phyloP scores from a whole-genome alignment of 2,797 vertebrate species.

The Myiotriccus ornatus region DNA sequence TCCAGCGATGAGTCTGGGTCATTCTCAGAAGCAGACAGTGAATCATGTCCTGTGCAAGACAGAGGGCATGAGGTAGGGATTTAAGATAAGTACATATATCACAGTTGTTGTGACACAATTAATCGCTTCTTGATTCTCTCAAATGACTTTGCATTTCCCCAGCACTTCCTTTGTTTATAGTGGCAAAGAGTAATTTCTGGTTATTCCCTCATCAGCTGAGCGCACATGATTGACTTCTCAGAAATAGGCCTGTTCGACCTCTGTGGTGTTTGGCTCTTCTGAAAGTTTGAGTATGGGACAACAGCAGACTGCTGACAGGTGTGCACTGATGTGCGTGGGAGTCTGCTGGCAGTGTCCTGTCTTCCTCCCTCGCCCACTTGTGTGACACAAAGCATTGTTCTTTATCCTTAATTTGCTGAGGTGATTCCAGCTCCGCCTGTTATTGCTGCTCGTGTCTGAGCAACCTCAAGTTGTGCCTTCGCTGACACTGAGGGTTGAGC shows the following conservation, averaged over 20 bases:
- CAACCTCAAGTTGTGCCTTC: neutral
- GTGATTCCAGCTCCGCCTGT: neutral
- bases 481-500: rapidly evolving
- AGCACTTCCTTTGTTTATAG: neutral
- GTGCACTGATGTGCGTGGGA: neutral
- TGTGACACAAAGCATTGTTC: neutral
- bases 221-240: neutral
- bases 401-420: neutral
- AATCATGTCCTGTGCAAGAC: slow-evolving; percentile 94
- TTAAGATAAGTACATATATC: slow-evolving; percentile 65
- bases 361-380: neutral
- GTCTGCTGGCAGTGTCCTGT: neutral
- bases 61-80: slow-evolving; percentile 94
- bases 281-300: neutral
- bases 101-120: slow-evolving; percentile 22
- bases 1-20: slow-evolving; percentile 98
- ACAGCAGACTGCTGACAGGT: neutral
- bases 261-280: neutral
- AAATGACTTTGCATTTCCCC: slow-evolving; percentile 7
- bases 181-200: slow-evolving; percentile 1
- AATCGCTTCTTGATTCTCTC: slow-evolving; percentile 31
- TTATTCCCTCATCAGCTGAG: neutral
- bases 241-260: neutral
- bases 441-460: neutral
- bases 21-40: slow-evolving; percentile 98